Conservation (phyloP, 2,797 vertebrate species). For the Glossophaga mutica region DNA sequence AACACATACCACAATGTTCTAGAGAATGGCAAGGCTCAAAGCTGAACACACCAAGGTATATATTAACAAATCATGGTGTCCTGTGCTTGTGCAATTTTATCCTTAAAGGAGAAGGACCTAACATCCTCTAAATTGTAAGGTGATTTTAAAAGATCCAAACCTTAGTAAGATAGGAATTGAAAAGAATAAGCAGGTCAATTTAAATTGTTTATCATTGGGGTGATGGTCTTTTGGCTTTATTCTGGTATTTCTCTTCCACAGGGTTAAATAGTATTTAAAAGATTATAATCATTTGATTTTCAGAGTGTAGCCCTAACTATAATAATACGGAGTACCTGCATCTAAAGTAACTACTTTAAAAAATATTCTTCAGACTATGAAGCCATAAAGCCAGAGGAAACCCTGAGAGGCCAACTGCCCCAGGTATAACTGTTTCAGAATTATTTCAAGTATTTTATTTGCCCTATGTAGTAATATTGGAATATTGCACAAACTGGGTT, state of each 20-base stretch:
- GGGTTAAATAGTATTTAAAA: constrained; percentile 30
- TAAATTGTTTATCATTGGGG: neutral
- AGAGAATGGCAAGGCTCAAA: constrained; percentile 64
- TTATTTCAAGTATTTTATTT: constrained; percentile 73
- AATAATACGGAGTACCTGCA: constrained; percentile 54
- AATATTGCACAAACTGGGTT: constrained; percentile 74
- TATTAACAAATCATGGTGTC: constrained; percentile 31
- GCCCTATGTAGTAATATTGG: constrained; percentile 33
- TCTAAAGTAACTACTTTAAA: constrained; percentile 63
- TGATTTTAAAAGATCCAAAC: constrained; percentile 47
- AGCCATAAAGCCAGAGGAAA: constrained; percentile 65
- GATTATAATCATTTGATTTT: constrained; percentile 69
- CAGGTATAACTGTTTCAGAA: constrained; percentile 49
- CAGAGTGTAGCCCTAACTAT: constrained; percentile 80
- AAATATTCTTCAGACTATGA: constrained; percentile 8
- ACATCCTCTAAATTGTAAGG: neutral
- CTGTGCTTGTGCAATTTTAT: constrained; percentile 68
- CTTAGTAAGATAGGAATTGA: constrained; percentile 15
- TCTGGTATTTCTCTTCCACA: constrained; percentile 46
- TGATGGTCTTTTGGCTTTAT: constrained; percentile 49
- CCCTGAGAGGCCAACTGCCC: constrained; percentile 47
- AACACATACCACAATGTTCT: constrained; percentile 76
- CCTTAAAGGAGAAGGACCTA: constrained; percentile 33
- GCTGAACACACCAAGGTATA: constrained; percentile 6
- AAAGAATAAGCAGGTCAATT: constrained; percentile 41